Evolutionary conservation across 2,888 invertebrate genomes (phyloP), one percentile per base, ranked within the genome.

Genomic region (Brenthis daphne): DNA sequence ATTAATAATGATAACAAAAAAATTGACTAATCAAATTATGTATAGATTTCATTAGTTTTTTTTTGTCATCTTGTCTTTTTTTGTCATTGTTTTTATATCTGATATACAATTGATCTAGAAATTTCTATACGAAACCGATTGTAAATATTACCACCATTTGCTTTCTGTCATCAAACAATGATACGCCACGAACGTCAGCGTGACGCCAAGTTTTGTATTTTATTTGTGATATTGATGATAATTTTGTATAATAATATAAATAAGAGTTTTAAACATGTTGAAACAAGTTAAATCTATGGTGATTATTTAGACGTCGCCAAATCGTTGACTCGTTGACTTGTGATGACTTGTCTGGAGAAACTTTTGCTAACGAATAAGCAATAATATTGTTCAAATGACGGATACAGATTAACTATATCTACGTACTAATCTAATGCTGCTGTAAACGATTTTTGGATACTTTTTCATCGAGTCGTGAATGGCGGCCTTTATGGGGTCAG

Each of bases 211-310:
- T 73, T 74, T 72, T 73, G 70, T 74, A 72, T 90, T 88, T 90
- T 82, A 84, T 91, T 91, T 91, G 91, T 91, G 92, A 91, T 91
- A 92, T 89, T 88, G 86, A 87, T 85, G 84, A 87, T 90, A 88
- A 89, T 90, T 90, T 90, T 90, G 86, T 89, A 84, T 86, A 84
- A 85, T 83, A 89, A 70, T 67, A 65, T 68, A 71, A 64, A 70
- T 67, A 89, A 91, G 89, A 90, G 88, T 91, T 88, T 90, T 89
- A 86, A 81, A 83, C 80, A 82, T 85, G 88, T 90, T 90, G 85
- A 87, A 86, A 86, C 81, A 84, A 76, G 83, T 86, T 82, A 89
- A 88, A 90, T 88, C 87, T 83, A 85, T 82, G 86, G 85, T 85
- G 84, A 86, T 88, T 85, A 83, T 83, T 86, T 84, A 76, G 79